Evolutionary conservation across 2,797 vertebrate genomes (phyloP).

Genomic region (Lutjanus campechanus): DNA sequence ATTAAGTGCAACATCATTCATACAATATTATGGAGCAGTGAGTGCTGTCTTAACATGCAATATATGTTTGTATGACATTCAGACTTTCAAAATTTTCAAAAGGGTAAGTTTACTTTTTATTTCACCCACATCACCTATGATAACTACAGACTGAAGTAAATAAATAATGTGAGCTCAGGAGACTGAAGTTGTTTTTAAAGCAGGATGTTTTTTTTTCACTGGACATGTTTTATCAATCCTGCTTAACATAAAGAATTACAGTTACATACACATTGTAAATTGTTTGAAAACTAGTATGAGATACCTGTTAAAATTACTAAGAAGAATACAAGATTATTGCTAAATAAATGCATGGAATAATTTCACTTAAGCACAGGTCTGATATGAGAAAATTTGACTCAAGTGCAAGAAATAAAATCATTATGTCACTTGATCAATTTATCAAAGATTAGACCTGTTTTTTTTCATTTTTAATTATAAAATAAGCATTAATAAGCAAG

Average conservation of each 20-base stretch:
- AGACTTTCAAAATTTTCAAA: neutral
- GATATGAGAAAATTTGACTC: no score
- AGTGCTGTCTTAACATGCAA: no score
- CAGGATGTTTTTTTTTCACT: neutral
- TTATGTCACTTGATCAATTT: no score
- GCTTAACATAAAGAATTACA: neutral
- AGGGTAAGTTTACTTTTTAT: neutral
- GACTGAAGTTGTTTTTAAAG: no score
- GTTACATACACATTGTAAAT: neutral
- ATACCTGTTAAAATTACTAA: no score
- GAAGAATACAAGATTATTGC: no score
- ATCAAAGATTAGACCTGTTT: no score
- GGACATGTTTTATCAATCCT: neutral
- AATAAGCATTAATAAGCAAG: no score
- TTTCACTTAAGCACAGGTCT: neutral
- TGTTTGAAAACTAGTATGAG: no score
- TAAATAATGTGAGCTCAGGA: neutral
- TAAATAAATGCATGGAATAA: neutral
- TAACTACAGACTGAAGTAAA: no score
- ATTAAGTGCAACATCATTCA: neutral
- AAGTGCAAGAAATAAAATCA: no score
- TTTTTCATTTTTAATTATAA: no score
- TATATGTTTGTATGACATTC: neutral
- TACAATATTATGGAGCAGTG: neutral
- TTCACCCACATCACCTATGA: neutral